Base-by-base conservation (phyloP, 1,140 invertebrate species). In the Laupala kohalensis region DNA sequence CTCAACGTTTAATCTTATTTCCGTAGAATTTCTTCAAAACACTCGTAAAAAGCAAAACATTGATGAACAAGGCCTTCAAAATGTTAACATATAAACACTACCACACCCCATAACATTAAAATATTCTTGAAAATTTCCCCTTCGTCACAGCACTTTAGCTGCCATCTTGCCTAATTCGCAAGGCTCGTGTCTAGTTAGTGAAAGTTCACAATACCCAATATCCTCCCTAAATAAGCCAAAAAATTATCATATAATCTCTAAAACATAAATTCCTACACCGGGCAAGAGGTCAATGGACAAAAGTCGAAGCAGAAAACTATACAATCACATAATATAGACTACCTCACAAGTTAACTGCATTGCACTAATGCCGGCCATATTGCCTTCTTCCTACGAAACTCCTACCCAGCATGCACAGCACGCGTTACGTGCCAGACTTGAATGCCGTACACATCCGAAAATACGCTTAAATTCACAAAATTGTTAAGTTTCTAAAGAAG, bases 361-460 rank as follows among this genome's bases (percentile, higher is more conserved):
- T 28, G 13, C 67, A 67, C 23, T 37, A 69, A 30, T 25, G 67
- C 29, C 73, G 64, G 73, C 73, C 73, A 74, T 74, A 69, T 72
- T 74, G 67, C 70, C 73, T 74, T 74, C 73, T 71, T 74, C 73
- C 30, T 67, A 25, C 37, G 25, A n/a, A 19, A 69, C 63, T 30
- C 25, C 25, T 69, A 72, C 73, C 73, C 73, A 74, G 64, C 72
- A 74, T 74, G 63, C 73, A 67, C 69, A 28, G 73, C 73, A 71
- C n/a, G 65, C 25, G 65, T 74, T 74, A 74, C 73, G 73, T 74
- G 71, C 73, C 67, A 71, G 70, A 74, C 64, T 74, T 74, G 67
- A 74, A 74, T 69, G 53, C 71, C 67, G 71, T 65, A 29, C 68
- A 72, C 67, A 53, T 66, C 69, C 71, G 30, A 72, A 74, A 72